Conservation (phyloP, 2,113 vertebrate species). For the Mirza zaza region DNA sequence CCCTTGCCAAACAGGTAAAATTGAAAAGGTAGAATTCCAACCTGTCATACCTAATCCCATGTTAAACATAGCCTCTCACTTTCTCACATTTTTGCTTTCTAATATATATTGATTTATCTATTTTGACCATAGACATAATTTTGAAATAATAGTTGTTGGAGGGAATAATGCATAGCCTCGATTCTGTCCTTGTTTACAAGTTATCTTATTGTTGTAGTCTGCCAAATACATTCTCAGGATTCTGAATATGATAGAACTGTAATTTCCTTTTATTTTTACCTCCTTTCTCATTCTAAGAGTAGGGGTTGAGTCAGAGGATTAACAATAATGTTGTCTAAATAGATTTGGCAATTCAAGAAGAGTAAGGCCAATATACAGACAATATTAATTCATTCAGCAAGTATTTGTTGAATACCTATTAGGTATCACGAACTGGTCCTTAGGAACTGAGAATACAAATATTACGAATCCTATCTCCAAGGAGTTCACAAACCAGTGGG, state of each 20-base stretch:
- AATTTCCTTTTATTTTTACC: background rate
- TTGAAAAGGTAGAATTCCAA: background rate
- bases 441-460: background rate
- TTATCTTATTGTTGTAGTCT: background rate
- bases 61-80: background rate
- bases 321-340: background rate
- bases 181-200: background rate
- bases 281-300: background rate
- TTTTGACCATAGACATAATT: slow-evolving; percentile 20
- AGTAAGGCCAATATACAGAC: background rate
- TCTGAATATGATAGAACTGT: background rate
- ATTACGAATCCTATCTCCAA: background rate
- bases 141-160: background rate
- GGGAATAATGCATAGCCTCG: background rate
- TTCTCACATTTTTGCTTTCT: background rate
- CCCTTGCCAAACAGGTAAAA: background rate
- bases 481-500: background rate
- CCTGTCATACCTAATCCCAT: background rate
- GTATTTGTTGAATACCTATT: background rate
- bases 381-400: background rate
- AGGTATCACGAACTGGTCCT: background rate
- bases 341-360: background rate
- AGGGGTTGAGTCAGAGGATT: background rate
- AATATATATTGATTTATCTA: background rate
- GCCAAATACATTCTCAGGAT: background rate